Percentiles rank a stretch among this genome's conserved stretches.
Conservation (phyloP, 2,113 vertebrate species). For the Lonchura striata region DNA sequence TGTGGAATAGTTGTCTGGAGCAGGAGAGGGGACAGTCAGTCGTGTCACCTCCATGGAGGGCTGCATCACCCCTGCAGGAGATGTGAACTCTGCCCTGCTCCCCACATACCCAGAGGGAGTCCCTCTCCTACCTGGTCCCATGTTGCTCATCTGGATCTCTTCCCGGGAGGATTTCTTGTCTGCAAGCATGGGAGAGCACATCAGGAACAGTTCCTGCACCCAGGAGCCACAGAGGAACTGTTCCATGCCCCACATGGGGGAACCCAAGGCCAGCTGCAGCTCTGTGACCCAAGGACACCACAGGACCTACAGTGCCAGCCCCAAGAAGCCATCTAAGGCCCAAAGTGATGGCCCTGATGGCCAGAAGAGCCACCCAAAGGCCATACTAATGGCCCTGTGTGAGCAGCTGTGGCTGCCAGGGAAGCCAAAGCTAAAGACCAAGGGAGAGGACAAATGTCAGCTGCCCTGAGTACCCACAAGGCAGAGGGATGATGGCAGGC, state of each 20-base stretch:
- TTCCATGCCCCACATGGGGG: neutral
- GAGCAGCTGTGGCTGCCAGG: neutral
- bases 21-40: neutral
- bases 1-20: conserved; percentile 83
- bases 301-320: neutral
- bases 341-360: neutral
- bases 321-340: neutral
- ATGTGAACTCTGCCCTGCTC: neutral
- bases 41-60: accelerated
- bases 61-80: neutral
- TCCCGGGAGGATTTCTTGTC: conserved; percentile 87
- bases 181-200: conserved; percentile 55
- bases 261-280: neutral
- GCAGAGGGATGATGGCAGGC: neutral
- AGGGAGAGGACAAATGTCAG: neutral
- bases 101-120: neutral
- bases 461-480: neutral
- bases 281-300: neutral
- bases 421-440: neutral
- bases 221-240: neutral
- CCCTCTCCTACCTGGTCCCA: conserved; percentile 86
- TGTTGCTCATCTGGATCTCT: conserved; percentile 92
- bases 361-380: neutral
- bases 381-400: accelerated
- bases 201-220: conserved; percentile 8